Evolutionary conservation across 2,888 invertebrate species (phyloP), one percentile per base, ranked within the genome.

Genomic region (Chloroclystis v-ata): DNA sequence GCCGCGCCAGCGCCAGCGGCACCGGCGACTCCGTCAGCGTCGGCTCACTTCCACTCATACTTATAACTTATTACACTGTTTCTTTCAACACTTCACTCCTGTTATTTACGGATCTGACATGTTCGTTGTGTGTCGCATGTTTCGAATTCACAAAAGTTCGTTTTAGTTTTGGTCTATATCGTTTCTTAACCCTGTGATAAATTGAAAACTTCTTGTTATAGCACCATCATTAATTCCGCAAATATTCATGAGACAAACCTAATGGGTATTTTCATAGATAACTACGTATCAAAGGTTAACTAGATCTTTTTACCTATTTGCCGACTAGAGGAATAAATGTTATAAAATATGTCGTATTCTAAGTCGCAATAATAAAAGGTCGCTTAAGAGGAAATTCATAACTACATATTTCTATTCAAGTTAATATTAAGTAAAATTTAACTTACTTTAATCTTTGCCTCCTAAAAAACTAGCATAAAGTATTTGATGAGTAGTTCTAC

Each of bases 11-110:
- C 44, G 87, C 85, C 69, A 87, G 63, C 43, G 87, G 84, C 69
- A 87, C 87, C 53, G 87, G 87, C 56, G 86, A 82, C 73, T 87
- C 86, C 45, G 85, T 84, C 62, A 87, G 52, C 42, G 86, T 86
- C 37, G 84, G 77, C 62, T 86, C 86, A 64, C 78, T 43, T 25
- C 49, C 75, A 73, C 81, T 87, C 86, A 82, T 86, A 63, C 62
- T 81, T 60, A 61, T 57, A 39, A 58, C 61, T 43, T 67, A 70
- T 65, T 50, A 49, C 69, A 74, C 70, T 72, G 47, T 30, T 53
- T 60, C 59, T 59, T 63, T 57, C 37, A 52, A 60, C 73, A 77
- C 72, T 73, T 65, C 56, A 62, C 62, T 59, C 43, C 37, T 42
- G 58, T 57, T 56, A 54, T 62, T 77, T 64, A 77, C 69, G 78